phyloP scores from a whole-genome alignment of 2,888 invertebrate species.

The Chrysina gloriosa region DNA sequence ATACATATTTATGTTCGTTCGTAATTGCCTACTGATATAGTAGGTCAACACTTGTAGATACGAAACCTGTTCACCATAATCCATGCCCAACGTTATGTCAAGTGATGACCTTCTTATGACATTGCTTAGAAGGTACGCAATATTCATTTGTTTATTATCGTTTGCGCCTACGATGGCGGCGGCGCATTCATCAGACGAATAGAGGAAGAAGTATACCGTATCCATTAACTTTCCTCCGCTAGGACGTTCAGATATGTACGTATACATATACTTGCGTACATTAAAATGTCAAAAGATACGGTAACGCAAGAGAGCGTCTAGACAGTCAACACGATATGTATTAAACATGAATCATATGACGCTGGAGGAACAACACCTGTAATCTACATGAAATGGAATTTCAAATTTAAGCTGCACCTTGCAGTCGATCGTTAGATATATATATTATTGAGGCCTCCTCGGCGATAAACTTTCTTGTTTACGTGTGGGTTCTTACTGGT shows the following conservation, averaged over 20 bases:
- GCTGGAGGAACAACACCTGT: constrained; percentile 10
- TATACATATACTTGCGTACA: too few species aligned
- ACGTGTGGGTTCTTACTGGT: background rate
- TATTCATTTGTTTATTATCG: constrained; percentile 17
- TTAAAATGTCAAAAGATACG: constrained; percentile 22
- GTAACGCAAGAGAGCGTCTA: constrained; percentile 25
- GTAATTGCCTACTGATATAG: background rate
- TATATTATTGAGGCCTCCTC: background rate
- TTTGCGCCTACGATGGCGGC: background rate
- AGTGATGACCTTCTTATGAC: constrained; percentile 18
- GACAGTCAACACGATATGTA: constrained; percentile 20
- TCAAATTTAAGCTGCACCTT: background rate
- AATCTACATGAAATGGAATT: constrained; percentile 25
- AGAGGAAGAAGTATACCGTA: background rate
- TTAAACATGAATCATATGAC: constrained; percentile 33
- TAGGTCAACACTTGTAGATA: constrained; percentile 9
- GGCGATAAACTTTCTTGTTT: background rate
- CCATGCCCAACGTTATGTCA: background rate
- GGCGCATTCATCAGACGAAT: background rate
- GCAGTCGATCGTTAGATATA: background rate
- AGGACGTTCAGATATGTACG: background rate
- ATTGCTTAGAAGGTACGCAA: constrained; percentile 11
- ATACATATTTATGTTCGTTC: background rate
- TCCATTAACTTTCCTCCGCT: constrained; percentile 12
- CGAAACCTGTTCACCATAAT: constrained; percentile 8